A percentile compares a stretch with the other conserved stretches of the same genome.
Conservation (phyloP, 2,113 vertebrate genomes). For the Mastomys coucha region DNA sequence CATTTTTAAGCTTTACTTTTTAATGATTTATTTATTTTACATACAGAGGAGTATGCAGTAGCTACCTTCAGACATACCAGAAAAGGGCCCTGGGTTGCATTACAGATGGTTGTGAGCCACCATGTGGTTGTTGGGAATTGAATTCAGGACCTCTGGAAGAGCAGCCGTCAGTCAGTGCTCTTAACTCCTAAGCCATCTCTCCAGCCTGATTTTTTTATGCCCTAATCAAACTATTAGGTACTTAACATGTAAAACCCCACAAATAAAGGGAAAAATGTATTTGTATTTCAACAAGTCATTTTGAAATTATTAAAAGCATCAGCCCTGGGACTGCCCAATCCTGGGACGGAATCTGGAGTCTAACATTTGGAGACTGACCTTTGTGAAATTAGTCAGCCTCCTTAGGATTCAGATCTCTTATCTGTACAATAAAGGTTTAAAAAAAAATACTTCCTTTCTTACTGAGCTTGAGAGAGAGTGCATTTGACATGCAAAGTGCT, state of each 20-base stretch:
- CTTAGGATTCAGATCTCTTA: constrained; percentile 35
- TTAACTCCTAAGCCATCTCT: too few species aligned
- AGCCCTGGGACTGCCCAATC: neutral
- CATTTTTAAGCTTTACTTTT: neutral
- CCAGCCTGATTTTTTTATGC: neutral
- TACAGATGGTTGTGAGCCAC: too few species aligned
- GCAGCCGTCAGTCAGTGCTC: too few species aligned
- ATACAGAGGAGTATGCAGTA: too few species aligned
- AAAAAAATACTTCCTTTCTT: constrained; percentile 48
- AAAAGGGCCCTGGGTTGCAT: too few species aligned
- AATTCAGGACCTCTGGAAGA: too few species aligned
- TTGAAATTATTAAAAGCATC: constrained; percentile 28
- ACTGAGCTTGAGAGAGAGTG: constrained; percentile 11
- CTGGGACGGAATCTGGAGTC: neutral
- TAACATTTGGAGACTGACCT: neutral
- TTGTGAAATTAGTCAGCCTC: constrained; percentile 31
- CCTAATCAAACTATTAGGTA: neutral
- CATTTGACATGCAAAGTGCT: neutral
- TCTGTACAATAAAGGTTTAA: constrained; percentile 49
- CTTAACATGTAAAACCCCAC: neutral
- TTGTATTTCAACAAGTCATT: constrained; percentile 12
- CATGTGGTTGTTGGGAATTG: too few species aligned
- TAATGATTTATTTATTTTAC: too few species aligned
- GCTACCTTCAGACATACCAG: too few species aligned
- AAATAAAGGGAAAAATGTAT: neutral